Evolutionary conservation across 2,888 invertebrate genomes (phyloP).

Genomic region (Drosophila basisetae): DNA sequence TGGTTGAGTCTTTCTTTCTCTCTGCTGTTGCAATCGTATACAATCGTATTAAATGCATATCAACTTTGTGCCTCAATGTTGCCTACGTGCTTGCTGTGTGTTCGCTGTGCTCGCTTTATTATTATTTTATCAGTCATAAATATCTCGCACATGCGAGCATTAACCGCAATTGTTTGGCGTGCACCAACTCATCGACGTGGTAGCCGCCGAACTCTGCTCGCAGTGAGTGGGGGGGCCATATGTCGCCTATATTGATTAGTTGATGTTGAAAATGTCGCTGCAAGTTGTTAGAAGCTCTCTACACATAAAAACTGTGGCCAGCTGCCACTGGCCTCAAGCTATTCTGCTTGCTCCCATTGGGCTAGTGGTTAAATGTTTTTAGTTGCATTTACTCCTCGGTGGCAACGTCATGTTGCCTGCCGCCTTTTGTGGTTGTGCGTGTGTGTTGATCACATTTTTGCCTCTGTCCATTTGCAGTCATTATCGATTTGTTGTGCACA

Average conservation of each 20-base stretch:
- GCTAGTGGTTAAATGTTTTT: slow-evolving; percentile 38
- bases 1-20: background rate
- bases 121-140: slow-evolving; percentile 79
- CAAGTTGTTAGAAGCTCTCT: slow-evolving; percentile 68
- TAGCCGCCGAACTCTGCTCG: slow-evolving; percentile 18
- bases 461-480: slow-evolving; percentile 55
- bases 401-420: slow-evolving; percentile 6
- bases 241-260: slow-evolving; percentile 78
- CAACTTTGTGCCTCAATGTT: slow-evolving; percentile 19
- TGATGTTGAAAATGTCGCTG: slow-evolving; percentile 74
- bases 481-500: slow-evolving; percentile 67
- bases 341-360: background rate
- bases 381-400: slow-evolving; percentile 44
- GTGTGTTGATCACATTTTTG: slow-evolving; percentile 42
- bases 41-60: background rate
- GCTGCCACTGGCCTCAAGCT: slow-evolving; percentile 26
- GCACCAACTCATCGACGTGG: slow-evolving; percentile 65
- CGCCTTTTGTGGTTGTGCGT: slow-evolving; percentile 22
- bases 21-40: background rate
- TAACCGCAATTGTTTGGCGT: slow-evolving; percentile 77
- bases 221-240: slow-evolving; percentile 25
- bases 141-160: slow-evolving; percentile 76
- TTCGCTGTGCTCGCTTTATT: slow-evolving; percentile 46
- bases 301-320: slow-evolving; percentile 50
- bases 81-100: slow-evolving; percentile 7